A percentile compares a stretch with the other conserved stretches of the same genome.
Evolutionary conservation across 2,113 vertebrate species (phyloP).

Genomic region (Tupaia chinensis): DNA sequence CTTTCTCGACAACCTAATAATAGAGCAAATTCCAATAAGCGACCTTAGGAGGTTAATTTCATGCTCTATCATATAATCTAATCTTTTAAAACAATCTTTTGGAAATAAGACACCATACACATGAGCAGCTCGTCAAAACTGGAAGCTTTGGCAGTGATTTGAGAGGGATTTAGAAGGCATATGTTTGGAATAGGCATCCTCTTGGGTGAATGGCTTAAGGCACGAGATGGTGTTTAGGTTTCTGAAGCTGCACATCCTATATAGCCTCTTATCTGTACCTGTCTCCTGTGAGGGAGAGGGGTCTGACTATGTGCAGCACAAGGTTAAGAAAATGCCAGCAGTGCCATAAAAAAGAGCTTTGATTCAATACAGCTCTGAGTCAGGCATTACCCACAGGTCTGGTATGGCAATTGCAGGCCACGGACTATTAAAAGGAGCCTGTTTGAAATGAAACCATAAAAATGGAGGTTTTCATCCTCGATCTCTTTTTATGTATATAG

Average conservation of each 20-base stretch:
- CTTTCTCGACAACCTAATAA: neutral
- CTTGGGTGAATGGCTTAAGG: neutral
- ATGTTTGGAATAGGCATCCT: neutral
- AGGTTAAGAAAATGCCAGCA: neutral
- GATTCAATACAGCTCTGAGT: neutral
- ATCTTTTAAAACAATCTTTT: slow-evolving; percentile 14
- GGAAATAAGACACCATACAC: neutral
- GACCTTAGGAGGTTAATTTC: slow-evolving; percentile 9
- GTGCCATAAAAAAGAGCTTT: neutral
- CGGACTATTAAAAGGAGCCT: neutral
- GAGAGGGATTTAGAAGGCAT: neutral
- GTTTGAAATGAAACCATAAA: neutral
- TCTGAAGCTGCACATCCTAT: neutral
- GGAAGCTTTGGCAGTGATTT: neutral
- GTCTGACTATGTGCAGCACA: neutral
- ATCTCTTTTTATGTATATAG: neutral
- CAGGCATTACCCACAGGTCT: neutral
- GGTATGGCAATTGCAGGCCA: neutral
- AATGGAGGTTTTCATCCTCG: neutral
- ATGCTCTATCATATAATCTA: slow-evolving; percentile 5
- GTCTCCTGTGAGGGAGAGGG: neutral
- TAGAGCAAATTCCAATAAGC: slow-evolving; percentile 3
- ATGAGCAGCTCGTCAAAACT: neutral
- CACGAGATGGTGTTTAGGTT: neutral
- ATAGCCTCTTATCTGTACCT: neutral